phyloP scores from a whole-genome alignment of 1,140 invertebrate species.

The Drosophila cardini region DNA sequence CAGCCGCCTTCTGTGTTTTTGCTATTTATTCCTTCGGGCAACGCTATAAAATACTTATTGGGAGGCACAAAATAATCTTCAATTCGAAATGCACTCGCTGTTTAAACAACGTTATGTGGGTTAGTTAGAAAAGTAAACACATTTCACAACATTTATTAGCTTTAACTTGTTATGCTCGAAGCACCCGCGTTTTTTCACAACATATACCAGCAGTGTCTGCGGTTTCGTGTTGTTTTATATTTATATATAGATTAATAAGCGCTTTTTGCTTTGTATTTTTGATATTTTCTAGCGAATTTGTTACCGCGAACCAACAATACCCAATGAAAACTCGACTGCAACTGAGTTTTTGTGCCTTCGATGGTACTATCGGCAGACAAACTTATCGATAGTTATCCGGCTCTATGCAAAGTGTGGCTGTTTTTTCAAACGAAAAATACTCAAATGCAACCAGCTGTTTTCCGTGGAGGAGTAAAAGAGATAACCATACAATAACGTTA shows the following conservation, averaged over 20 bases:
- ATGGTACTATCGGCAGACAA: neutral
- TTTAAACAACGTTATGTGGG: constrained; percentile 42
- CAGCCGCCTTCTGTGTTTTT: constrained; percentile 37
- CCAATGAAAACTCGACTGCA: constrained; percentile 41
- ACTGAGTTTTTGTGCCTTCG: constrained; percentile 16
- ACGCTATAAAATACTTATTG: constrained; percentile 66
- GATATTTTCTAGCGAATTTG: neutral
- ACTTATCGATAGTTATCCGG: constrained; percentile 29
- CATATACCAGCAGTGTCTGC: constrained; percentile 1
- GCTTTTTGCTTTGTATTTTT: constrained; percentile 12
- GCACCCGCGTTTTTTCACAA: constrained; percentile 18
- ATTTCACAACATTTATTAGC: constrained; percentile 61
- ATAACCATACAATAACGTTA: constrained; percentile 5
- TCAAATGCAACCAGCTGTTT: constrained; percentile 29
- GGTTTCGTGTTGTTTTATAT: constrained; percentile 11
- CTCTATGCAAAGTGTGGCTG: constrained; percentile 15
- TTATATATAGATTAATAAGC: constrained; percentile 19
- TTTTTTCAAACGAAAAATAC: neutral
- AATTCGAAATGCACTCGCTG: neutral
- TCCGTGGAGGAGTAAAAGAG: constrained; percentile 5
- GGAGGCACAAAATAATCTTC: constrained; percentile 37
- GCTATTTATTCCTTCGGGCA: constrained; percentile 29
- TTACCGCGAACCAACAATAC: constrained; percentile 29
- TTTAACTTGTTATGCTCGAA: constrained; percentile 2
- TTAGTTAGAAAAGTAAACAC: constrained; percentile 61